Base-by-base conservation (phyloP, 1,140 invertebrate species). In the Spodoptera frugiperda region DNA sequence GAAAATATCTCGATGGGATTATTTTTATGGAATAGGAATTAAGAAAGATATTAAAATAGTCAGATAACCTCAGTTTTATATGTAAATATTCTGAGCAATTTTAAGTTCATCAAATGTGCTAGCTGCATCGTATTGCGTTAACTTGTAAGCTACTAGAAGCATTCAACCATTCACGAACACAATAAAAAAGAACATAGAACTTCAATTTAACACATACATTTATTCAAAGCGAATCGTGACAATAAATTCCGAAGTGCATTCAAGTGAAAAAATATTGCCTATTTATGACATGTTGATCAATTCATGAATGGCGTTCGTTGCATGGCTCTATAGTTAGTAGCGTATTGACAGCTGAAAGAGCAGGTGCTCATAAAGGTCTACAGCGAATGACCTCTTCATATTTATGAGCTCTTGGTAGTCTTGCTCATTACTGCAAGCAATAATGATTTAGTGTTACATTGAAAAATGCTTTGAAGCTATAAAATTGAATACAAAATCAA, bases 311-410 rank as follows among this genome's bases (percentile, higher is more conserved):
- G 44, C 48, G 14, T 53, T 53, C 30, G 57, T 57, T 59, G 54
- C 67, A 72, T 80, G 81, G 83, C 77, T 84, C 61, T 74, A 55
- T 57, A 39, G 33, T 39, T 39, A 39, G 68, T 68, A 6, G 9
- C n/a, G 8, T 84, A 84, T 79, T 79, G 83, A 85, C 84, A 86
- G 84, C 79, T 87, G 80, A 53, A 71, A 77, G 51, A 39, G 53
- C 53, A 71, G 51, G 68, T 71, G 68, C 51, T 21, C 14, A 46
- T 14, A 55, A 57, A 55, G 17, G 9, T 19, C 15, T 70, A 8
- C 19, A 19, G 44, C 46, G 2, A 12, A 68, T 51, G 48, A 30
- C 65, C 65, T 53, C 49, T 68, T 30, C 30, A 65, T 51, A 21
- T 46, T 68, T 68, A 46, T 51, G 14, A 12, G 48, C 14, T 10